These are phyloP conservation scores for Criorhina ranunculi DNA, from an alignment of 2,888 invertebrate species.

Conservation along the genomic window DNA sequence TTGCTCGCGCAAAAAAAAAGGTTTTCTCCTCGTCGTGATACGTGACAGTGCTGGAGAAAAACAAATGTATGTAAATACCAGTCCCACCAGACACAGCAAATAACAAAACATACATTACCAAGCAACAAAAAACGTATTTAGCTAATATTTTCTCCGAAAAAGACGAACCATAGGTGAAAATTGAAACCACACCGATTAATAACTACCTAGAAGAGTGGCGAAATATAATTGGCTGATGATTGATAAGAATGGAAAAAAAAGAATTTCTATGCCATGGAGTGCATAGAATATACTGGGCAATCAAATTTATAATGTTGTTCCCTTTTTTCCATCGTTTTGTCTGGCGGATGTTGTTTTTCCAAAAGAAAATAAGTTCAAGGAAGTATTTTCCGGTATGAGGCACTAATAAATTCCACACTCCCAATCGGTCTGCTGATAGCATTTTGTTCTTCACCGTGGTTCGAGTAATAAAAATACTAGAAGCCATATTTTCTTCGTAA, in stretches of 20 bases:
- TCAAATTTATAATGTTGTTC: constrained; percentile 37
- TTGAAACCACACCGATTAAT: constrained; percentile 32
- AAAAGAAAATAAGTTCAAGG: constrained; percentile 27
- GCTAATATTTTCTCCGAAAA: constrained; percentile 28
- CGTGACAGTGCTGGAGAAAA: constrained; percentile 36
- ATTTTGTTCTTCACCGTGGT: constrained; percentile 29
- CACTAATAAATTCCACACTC: constrained; percentile 37
- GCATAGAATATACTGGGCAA: constrained; percentile 33
- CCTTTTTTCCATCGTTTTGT: constrained; percentile 22
- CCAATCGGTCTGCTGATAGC: constrained; percentile 44
- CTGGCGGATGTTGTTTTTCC: constrained; percentile 56
- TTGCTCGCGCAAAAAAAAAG: constrained; percentile 29
- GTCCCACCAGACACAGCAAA: constrained; percentile 26
- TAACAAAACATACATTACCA: constrained; percentile 29
- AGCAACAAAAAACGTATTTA: constrained; percentile 37
- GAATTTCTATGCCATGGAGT: constrained; percentile 39
- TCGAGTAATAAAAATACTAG: constrained; percentile 63
- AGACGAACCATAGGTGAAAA: constrained; percentile 47
- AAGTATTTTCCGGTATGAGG: constrained; percentile 50
- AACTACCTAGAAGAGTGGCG: constrained; percentile 53
- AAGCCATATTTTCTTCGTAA: constrained; percentile 70
- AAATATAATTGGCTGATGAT: constrained; percentile 58
- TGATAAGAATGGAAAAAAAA: constrained; percentile 62
- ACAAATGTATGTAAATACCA: constrained; percentile 50
- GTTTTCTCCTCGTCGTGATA: constrained; percentile 35